phyloP scores from a whole-genome alignment of 1,140 invertebrate genomes.

The Ceratina australensis region DNA sequence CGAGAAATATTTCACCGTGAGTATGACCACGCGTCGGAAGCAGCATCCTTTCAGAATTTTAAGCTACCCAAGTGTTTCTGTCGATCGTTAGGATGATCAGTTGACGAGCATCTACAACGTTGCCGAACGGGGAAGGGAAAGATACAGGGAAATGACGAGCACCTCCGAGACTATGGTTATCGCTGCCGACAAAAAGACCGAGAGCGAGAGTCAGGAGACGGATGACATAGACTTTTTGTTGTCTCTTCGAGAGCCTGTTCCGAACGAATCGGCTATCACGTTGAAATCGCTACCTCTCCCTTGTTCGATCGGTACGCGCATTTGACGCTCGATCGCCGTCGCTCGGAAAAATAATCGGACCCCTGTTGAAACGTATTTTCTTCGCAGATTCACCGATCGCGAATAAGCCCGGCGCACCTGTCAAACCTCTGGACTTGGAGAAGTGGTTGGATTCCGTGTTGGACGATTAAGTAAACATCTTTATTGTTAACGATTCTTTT shows the following conservation, averaged over 20 bases:
- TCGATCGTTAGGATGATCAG: constrained; percentile 62
- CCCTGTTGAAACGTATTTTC: too few relatives aligned
- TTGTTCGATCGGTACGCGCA: constrained; percentile 46
- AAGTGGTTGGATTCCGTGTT: constrained; percentile 74
- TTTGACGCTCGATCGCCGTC: too few relatives aligned
- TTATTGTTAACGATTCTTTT: not conserved
- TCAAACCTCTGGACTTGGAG: constrained; percentile 73
- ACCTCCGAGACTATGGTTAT: constrained; percentile 9
- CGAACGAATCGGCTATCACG: constrained; percentile 22
- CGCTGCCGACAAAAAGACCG: constrained; percentile 2
- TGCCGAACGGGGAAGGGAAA: constrained; percentile 55
- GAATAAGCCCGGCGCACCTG: constrained; percentile 35
- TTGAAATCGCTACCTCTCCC: constrained; percentile 8
- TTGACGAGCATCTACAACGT: constrained; percentile 62
- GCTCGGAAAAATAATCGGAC: too few relatives aligned
- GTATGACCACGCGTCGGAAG: constrained; percentile 24
- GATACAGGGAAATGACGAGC: constrained; percentile 41
- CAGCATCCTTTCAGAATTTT: too few relatives aligned
- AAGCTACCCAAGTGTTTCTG: too few relatives aligned
- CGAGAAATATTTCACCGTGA: constrained; percentile 66
- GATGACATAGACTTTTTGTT: constrained; percentile 69
- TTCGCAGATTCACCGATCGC: constrained; percentile 63
- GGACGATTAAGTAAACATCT: constrained; percentile 62
- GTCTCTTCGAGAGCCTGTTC: constrained; percentile 68
- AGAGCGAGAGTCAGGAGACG: constrained; percentile 23